phyloP scores from a whole-genome alignment of 2,888 invertebrate species.

The Catocala sponsa region DNA sequence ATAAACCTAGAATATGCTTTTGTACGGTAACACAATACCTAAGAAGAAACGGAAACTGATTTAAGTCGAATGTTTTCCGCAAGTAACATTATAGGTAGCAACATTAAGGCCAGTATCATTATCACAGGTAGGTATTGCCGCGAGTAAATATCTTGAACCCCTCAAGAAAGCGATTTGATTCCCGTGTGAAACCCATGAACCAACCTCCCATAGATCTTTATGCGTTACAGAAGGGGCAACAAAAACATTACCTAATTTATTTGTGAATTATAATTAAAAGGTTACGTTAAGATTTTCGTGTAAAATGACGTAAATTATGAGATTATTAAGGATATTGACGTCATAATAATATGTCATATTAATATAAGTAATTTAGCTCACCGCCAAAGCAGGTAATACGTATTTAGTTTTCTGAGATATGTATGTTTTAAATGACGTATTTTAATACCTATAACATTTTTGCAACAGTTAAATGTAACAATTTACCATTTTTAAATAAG shows the following conservation, averaged over 20 bases:
- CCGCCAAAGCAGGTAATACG: too few species aligned
- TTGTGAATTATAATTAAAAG: background rate
- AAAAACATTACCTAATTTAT: background rate
- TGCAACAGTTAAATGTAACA: too few species aligned
- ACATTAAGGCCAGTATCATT: conserved; percentile 23
- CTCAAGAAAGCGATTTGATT: conserved; percentile 77
- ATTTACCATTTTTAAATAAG: too few species aligned
- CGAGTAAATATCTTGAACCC: conserved; percentile 65
- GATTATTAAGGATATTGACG: too few species aligned
- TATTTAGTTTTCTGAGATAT: too few species aligned
- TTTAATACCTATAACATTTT: too few species aligned
- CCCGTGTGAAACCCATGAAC: conserved; percentile 81
- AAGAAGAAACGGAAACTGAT: background rate
- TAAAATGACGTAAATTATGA: too few species aligned
- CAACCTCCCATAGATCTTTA: conserved; percentile 50
- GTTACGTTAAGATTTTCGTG: background rate
- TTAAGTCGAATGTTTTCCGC: background rate
- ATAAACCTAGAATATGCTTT: too few species aligned
- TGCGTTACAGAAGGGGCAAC: conserved; percentile 24
- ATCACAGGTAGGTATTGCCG: conserved; percentile 56
- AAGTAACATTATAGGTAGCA: conserved; percentile 21
- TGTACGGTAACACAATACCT: background rate
- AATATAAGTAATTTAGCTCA: too few species aligned
- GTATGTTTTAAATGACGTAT: too few species aligned
- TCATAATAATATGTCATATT: too few species aligned